Conservation (phyloP, 2,888 invertebrate species). For the Drosophila subsilvestris region DNA sequence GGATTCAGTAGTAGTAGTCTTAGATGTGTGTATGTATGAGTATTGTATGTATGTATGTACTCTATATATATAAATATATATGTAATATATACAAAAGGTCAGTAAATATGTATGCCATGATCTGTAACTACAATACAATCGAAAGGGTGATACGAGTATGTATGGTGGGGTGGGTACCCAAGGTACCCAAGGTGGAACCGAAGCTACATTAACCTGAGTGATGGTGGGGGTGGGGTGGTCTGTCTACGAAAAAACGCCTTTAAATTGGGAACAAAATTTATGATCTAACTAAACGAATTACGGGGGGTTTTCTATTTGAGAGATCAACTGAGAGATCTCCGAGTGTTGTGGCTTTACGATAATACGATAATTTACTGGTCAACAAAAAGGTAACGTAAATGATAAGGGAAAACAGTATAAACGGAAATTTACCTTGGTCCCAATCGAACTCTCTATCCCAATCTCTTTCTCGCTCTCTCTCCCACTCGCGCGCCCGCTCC, state of each 20-base stretch:
- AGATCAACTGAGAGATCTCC: slow-evolving; percentile 1
- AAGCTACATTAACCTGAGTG: slow-evolving; percentile 14
- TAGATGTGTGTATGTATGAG: slow-evolving; percentile 5
- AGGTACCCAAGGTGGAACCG: background rate
- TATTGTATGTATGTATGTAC: slow-evolving; percentile 14
- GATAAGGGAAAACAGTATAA: background rate
- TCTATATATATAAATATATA: slow-evolving; percentile 20
- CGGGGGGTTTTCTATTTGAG: background rate
- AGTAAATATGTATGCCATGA: slow-evolving; percentile 22
- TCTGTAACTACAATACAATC: slow-evolving; percentile 26
- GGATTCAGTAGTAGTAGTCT: slow-evolving; percentile 18
- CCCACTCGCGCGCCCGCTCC: slow-evolving; percentile 83
- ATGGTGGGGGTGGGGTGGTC: background rate
- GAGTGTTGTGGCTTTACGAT: slow-evolving; percentile 13
- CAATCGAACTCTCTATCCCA: slow-evolving; percentile 84
- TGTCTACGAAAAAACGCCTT: background rate
- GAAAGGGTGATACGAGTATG: slow-evolving; percentile 9
- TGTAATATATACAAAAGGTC: slow-evolving; percentile 3
- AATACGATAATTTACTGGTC: slow-evolving; percentile 35
- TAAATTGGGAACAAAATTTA: background rate
- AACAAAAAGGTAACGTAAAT: slow-evolving; percentile 43
- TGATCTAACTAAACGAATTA: slow-evolving; percentile 7
- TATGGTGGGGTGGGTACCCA: background rate
- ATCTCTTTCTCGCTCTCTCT: slow-evolving; percentile 84
- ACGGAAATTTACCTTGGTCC: slow-evolving; percentile 82